phyloP scores from a whole-genome alignment of 2,113 vertebrate genomes.

The Amia ocellicauda region DNA sequence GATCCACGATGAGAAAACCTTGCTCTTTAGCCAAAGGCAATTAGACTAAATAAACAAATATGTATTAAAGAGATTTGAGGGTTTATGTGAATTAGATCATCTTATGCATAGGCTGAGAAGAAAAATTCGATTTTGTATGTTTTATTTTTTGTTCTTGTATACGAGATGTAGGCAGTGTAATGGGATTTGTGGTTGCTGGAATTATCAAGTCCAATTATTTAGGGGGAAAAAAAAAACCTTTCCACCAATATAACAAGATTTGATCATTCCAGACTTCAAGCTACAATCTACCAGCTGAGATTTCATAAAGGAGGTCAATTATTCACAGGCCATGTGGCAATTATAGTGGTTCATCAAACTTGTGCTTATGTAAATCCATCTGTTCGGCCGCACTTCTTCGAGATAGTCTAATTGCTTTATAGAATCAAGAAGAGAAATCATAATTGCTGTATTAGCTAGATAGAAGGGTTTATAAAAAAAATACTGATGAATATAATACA shows the following conservation, averaged over 20 bases:
- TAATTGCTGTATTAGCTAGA: slow-evolving; percentile 31
- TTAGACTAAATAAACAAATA: not conserved
- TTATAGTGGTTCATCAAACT: slow-evolving; percentile 18
- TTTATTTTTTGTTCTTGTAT: no score
- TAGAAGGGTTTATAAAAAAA: not conserved
- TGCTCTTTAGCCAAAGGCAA: not conserved
- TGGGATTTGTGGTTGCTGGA: not conserved
- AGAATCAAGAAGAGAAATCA: not conserved
- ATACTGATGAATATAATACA: no score
- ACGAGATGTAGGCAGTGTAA: not conserved
- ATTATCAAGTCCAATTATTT: not conserved
- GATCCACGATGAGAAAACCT: not conserved
- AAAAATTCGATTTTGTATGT: no score
- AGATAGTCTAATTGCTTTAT: slow-evolving; percentile 22
- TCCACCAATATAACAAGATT: not conserved
- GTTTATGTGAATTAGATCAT: no score
- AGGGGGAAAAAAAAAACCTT: not conserved
- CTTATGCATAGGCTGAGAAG: no score
- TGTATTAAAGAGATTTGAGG: no score
- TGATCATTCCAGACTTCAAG: not conserved
- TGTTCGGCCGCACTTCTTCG: slow-evolving; percentile 13
- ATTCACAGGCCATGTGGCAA: slow-evolving; percentile 15
- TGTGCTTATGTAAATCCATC: slow-evolving; percentile 23
- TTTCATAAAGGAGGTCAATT: slow-evolving; percentile 3
- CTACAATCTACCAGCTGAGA: not conserved